Evolutionary conservation across 2,113 vertebrate species (phyloP).

Genomic region (Hucho hucho): DNA sequence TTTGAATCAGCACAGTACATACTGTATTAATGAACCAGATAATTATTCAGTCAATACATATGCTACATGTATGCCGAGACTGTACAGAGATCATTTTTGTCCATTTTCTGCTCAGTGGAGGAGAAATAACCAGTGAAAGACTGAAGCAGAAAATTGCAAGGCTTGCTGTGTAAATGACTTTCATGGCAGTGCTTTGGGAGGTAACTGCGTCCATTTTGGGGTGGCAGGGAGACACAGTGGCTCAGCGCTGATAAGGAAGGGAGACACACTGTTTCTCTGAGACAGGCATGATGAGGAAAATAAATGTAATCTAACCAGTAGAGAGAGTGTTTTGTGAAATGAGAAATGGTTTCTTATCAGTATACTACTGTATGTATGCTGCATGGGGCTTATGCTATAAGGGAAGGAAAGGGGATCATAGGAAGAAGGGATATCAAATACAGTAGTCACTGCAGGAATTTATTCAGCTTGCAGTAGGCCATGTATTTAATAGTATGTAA

Average conservation of each 20-base stretch:
- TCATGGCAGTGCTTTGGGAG: slow-evolving; percentile 36
- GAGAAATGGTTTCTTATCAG: slow-evolving; percentile 42
- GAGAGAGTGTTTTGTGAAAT: slow-evolving; percentile 24
- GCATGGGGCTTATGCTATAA: slow-evolving; percentile 18
- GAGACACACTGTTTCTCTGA: slow-evolving; percentile 33
- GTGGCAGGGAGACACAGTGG: slow-evolving; percentile 44
- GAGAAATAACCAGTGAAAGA: slow-evolving; percentile 13
- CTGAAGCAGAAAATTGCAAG: slow-evolving; percentile 22
- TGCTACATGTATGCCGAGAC: background rate
- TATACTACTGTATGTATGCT: no score
- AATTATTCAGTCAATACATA: background rate
- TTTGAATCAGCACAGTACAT: background rate
- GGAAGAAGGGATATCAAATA: background rate
- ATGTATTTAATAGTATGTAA: background rate
- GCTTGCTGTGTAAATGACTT: slow-evolving; percentile 41
- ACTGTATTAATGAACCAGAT: background rate
- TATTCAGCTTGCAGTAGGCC: background rate
- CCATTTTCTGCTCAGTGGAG: slow-evolving; percentile 20
- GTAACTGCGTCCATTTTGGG: slow-evolving; percentile 48
- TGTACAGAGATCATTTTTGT: background rate
- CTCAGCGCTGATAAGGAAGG: slow-evolving; percentile 46
- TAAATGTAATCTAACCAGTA: slow-evolving; percentile 40
- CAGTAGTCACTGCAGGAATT: background rate
- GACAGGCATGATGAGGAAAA: slow-evolving; percentile 27
- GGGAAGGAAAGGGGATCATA: slow-evolving; percentile 3